These are phyloP conservation scores for Mylabris phalerata DNA, from an alignment of 1,140 invertebrate genomes.

Conservation along the genomic window DNA sequence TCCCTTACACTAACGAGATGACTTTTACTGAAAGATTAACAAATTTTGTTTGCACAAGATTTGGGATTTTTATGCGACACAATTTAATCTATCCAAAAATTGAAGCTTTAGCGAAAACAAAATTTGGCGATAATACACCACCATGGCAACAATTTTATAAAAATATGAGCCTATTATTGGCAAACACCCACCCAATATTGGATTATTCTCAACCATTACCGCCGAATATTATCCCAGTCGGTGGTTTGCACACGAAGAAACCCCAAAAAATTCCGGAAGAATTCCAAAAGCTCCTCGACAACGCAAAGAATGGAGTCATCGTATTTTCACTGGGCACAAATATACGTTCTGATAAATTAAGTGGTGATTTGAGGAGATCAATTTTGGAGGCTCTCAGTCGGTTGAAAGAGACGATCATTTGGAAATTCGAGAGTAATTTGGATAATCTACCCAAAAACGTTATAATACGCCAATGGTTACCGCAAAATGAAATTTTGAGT, in stretches of 20 bases:
- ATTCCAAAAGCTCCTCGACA: conserved; percentile 8
- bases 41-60: too few species aligned
- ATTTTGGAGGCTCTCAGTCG: too few species aligned
- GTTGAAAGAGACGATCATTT: too few species aligned
- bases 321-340: too few species aligned
- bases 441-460: conserved; percentile 37
- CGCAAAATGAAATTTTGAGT: conserved; percentile 18
- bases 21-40: too few species aligned
- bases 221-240: conserved; percentile 50
- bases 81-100: too few species aligned
- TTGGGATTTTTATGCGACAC: too few species aligned
- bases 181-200: conserved; percentile 43
- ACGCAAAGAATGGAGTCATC: conserved; percentile 29
- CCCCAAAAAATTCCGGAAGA: conserved; percentile 28
- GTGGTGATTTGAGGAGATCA: too few species aligned
- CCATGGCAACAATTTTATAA: conserved; percentile 9
- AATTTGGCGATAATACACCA: conserved; percentile 18
- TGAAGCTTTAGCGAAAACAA: neutral
- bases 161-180: conserved; percentile 32
- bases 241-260: conserved; percentile 46
- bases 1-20: conserved; percentile 4
- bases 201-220: conserved; percentile 42
- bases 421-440: too few species aligned
- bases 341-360: too few species aligned
- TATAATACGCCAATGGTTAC: conserved; percentile 41